A percentile compares a stretch with the other conserved stretches of the same genome.
phyloP scores from a whole-genome alignment of 2,113 vertebrate species.

The Zeus faber region DNA sequence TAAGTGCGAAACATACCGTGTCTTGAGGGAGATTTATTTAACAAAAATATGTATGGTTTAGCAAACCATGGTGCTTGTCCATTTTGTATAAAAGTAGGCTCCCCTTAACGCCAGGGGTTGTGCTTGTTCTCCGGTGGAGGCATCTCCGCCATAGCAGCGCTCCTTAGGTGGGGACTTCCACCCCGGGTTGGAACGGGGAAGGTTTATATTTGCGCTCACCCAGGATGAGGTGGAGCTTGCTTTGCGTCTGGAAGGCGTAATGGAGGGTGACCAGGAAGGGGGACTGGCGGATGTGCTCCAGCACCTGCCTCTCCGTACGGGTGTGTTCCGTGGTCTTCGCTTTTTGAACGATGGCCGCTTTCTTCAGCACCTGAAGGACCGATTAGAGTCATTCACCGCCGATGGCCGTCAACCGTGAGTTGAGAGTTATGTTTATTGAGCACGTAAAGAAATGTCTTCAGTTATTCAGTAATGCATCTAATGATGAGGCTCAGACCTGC shows the following conservation, averaged over 20 bases:
- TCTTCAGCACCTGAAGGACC: constrained; percentile 80
- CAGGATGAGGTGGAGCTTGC: constrained; percentile 90
- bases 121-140: too few species aligned
- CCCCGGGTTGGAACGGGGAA: not conserved
- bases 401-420: not conserved
- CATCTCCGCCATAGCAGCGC: too few species aligned
- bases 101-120: too few species aligned
- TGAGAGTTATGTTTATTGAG: not conserved
- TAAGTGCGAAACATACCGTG: too few species aligned
- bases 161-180: too few species aligned
- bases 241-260: constrained; percentile 91
- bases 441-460: too few species aligned
- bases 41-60: too few species aligned
- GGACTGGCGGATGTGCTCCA: constrained; percentile 89
- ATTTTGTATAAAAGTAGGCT: too few species aligned
- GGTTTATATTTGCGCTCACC: constrained; percentile 67
- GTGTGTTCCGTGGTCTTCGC: constrained; percentile 90
- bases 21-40: too few species aligned
- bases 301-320: constrained; percentile 85
- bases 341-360: constrained; percentile 88
- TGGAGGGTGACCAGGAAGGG: constrained; percentile 92
- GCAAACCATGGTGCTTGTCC: too few species aligned
- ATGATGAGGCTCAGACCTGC: too few species aligned
- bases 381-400: not conserved
- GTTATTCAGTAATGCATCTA: too few species aligned